Evolutionary conservation across 2,113 vertebrate species (phyloP).

Genomic region (Saccopteryx bilineata): DNA sequence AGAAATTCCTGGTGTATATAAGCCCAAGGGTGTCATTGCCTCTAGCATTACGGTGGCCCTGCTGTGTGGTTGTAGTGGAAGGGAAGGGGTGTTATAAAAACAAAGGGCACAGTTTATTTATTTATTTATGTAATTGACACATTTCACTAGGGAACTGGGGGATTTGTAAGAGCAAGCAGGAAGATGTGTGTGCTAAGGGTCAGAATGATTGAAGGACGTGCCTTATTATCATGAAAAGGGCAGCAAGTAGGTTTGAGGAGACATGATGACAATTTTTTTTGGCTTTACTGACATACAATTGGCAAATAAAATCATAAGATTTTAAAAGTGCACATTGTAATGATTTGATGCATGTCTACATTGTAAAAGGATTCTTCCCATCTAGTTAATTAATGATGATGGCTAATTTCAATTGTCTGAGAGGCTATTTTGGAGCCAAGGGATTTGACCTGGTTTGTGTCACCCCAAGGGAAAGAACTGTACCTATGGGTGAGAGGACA

Average conservation of each 20-base stretch:
- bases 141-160: not conserved
- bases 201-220: not conserved
- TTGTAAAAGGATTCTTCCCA: not conserved
- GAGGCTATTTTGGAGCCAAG: not conserved
- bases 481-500: not conserved
- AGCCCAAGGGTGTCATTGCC: not conserved
- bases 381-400: not conserved
- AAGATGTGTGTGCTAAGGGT: not conserved
- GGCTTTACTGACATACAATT: not conserved
- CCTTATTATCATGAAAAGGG: not conserved
- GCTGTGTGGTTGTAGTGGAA: not conserved
- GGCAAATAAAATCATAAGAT: not conserved
- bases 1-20: not conserved
- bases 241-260: not conserved
- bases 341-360: not conserved
- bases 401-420: not conserved
- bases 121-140: not conserved
- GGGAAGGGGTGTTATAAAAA: not conserved
- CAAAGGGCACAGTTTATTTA: rapidly evolving
- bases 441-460: not conserved
- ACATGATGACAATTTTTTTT: not conserved
- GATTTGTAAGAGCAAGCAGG: not conserved
- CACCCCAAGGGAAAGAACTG: not conserved
- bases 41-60: not conserved
- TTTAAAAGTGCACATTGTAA: not conserved